Conservation (phyloP, 2,113 vertebrate genomes). For the Ammodytes dubius region DNA sequence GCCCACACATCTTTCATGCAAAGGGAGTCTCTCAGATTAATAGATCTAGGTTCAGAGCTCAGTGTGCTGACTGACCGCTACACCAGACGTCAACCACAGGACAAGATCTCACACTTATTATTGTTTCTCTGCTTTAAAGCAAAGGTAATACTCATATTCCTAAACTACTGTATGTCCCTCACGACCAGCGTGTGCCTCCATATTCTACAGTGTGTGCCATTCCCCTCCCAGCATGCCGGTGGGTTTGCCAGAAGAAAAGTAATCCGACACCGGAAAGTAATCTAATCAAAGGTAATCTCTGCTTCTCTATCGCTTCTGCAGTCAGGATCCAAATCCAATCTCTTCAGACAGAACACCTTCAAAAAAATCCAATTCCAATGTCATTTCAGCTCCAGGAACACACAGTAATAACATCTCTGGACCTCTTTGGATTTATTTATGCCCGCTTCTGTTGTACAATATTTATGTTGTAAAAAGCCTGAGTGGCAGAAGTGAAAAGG, state of each 20-base stretch:
- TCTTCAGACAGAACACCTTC: constrained; percentile 57
- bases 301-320: constrained; percentile 14
- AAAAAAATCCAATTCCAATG: constrained; percentile 59
- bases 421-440: background rate
- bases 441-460: background rate
- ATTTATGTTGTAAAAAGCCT: constrained; percentile 3
- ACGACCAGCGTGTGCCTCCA: background rate
- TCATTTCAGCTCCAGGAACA: constrained; percentile 32
- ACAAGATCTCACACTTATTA: background rate
- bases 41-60: background rate
- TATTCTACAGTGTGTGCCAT: background rate
- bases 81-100: background rate
- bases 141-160: background rate
- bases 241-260: constrained; percentile 24
- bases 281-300: constrained; percentile 46
- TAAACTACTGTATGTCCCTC: background rate
- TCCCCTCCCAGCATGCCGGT: background rate
- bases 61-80: background rate
- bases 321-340: constrained; percentile 48
- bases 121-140: background rate
- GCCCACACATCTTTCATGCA: background rate
- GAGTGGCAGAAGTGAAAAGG: constrained; percentile 3
- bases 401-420: constrained; percentile 50
- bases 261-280: constrained; percentile 55
- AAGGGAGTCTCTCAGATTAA: constrained; percentile 2